Conservation (phyloP, 1,140 invertebrate genomes). For the Orchestia grillus region DNA sequence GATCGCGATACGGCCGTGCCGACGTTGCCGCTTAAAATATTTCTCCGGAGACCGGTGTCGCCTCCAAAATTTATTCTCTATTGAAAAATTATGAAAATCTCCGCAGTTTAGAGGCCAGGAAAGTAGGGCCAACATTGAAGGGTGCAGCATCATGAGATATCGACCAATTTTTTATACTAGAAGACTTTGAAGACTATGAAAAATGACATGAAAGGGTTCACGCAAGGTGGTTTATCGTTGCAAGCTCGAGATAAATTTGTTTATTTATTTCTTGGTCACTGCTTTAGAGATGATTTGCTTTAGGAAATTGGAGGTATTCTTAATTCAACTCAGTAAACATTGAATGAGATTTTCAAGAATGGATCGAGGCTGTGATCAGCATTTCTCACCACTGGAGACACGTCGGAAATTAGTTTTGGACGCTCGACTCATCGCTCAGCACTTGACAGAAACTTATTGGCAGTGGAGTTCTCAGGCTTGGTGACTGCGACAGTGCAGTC, state of each 20-base stretch:
- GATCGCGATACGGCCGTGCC: neutral
- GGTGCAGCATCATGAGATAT: neutral
- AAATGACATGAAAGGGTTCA: neutral
- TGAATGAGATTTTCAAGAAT: neutral
- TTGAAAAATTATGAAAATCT: slow-evolving; percentile 39
- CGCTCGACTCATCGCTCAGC: neutral
- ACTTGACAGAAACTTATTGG: neutral
- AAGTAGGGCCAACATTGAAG: neutral
- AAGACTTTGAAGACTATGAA: neutral
- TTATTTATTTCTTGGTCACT: neutral
- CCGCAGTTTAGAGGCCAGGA: neutral
- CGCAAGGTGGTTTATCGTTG: neutral
- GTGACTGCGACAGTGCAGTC: neutral
- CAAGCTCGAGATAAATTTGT: neutral
- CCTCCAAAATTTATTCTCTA: slow-evolving; percentile 26
- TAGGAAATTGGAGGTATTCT: neutral
- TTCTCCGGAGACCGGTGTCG: neutral
- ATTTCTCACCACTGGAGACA: neutral
- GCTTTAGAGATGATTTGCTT: neutral
- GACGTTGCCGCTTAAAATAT: neutral
- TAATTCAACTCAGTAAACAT: neutral
- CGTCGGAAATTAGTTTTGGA: neutral
- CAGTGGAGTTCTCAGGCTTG: neutral
- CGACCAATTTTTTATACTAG: neutral
- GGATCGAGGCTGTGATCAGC: neutral